Base-by-base conservation (phyloP, 2,113 vertebrate genomes). In the Callionymus lyra region DNA sequence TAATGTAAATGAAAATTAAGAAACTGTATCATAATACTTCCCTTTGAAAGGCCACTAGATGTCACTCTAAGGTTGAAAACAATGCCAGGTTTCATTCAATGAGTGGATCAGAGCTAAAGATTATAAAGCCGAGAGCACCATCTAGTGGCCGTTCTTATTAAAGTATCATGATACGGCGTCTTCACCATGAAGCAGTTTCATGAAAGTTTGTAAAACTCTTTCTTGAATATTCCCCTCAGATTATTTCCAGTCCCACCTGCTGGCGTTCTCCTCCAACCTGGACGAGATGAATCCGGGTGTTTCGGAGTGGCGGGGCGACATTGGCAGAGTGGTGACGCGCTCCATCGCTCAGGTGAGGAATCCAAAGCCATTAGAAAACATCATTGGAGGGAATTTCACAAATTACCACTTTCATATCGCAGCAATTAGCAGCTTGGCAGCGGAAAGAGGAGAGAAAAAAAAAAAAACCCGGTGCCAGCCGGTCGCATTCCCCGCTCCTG, bases 241-340 rank as follows among this genome's bases (percentile, higher is more conserved):
- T 77, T 85, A 89, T 74, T 95, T 93, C 65, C 81, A 75, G 31
- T 97, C 91, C 12, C 72, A 94, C 32, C 66, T 88, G 34, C 71
- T 94, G 50, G 86, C 86, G 0, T 95, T 94, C 70, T 93, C 91
- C 47, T 87, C 90, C 0, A 91, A 94, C 66, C 72, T 97, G 70
- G 91, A 97, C 10, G 88, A 92, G 39, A 82, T 90, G 72, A 97
- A 97, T 59, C 93, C 93, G 0, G 88, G 89, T 53, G 88, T 94
- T 65, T 84, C 89, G 0, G 91, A 95, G 54, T 97, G 93, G 92
- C 89, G 91, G 46, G 80, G 84, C 35, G 91, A 97, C 59, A 81
- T 91, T 53, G 73, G 87, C 27, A 76, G 84, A 55, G 89, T 91
- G 40, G 84, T 97, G 75, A 92, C 88, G 77, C 89, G 69, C 69